phyloP scores from a whole-genome alignment of 2,113 vertebrate species.

The Ivindomyrus marchei region DNA sequence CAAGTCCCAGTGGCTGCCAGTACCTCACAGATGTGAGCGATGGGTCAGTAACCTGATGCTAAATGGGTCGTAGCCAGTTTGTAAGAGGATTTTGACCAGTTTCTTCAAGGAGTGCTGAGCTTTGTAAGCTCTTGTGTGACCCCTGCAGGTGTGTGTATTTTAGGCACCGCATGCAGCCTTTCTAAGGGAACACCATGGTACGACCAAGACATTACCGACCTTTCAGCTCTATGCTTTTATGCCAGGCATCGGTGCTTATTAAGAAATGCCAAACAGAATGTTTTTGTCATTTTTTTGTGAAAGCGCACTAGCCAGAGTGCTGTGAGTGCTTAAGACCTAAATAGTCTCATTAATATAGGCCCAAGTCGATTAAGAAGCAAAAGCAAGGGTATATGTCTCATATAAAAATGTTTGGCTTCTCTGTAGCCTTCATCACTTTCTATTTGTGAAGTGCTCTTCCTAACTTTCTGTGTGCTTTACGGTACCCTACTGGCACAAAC shows the following conservation, averaged over 20 bases:
- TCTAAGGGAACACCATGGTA: background rate
- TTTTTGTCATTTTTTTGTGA: background rate
- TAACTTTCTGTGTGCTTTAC: background rate
- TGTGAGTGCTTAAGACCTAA: background rate
- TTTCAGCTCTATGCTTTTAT: background rate
- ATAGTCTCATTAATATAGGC: background rate
- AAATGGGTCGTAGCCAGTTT: constrained; percentile 27
- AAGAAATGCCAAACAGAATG: background rate
- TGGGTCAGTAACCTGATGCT: constrained; percentile 12
- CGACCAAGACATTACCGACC: background rate
- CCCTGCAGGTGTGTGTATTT: background rate
- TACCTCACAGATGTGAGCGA: constrained; percentile 11
- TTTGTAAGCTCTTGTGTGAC: background rate
- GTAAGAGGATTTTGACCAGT: constrained; percentile 17
- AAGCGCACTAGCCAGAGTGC: background rate
- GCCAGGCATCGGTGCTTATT: background rate
- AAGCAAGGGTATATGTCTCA: background rate
- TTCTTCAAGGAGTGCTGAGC: background rate
- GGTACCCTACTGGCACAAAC: background rate
- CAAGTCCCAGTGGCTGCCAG: background rate
- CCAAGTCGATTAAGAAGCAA: background rate
- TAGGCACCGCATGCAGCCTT: background rate
- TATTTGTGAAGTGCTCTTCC: background rate
- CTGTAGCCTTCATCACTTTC: background rate
- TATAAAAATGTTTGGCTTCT: background rate